Base-by-base conservation (phyloP, 1,140 invertebrate genomes). In the Phthorimaea operculella region DNA sequence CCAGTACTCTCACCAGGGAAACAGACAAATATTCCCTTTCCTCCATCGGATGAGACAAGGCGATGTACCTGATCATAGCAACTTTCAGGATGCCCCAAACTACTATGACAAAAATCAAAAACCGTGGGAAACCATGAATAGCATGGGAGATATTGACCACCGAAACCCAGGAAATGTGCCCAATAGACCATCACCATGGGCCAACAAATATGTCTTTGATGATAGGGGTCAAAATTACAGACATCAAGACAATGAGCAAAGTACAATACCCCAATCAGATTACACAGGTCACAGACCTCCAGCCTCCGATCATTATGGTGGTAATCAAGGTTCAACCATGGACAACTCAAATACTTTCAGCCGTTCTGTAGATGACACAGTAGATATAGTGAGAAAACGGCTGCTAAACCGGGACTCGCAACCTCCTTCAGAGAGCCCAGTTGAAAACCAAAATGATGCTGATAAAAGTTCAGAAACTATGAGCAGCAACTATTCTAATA, bases 301-400 rank as follows among this genome's bases (percentile, higher is more conserved):
- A 11, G 57, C 80, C n/a, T 81, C 78, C 49, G 82, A 85, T 54
- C 76, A 85, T 58, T 85, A 82, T 71, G 74, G 72, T 16, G 56
- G 70, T 4, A 83, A 72, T 55, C 61, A 74, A 54, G 63, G 68
- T n/a, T 59, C 74, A 34, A 58, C 58, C 16, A 72, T 66, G 54
- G 74, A 74, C 55, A 75, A 74, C n/a, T 76, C 76, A n/a, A 65
- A 77, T 51, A 68, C 65, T 49, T 85, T 81, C 56, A 82, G 67
- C 39, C 55, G 72, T 10, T 81, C 82, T 39, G 68, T 83, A 34
- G 76, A 81, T 72, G 82, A 83, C 45, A 83, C 82, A 47, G 80
- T 85, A 47, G 72, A 82, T 66, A 76, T 85, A 59, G 60, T 85
- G n/a, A 67, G 79, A 54, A 77, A 74, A 62, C 61, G 71, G 33